Percentiles rank a stretch among this genome's conserved stretches.
These are phyloP conservation scores for Pseudococcus viburni DNA, from an alignment of 2,888 invertebrate species.

Conservation along the genomic window DNA sequence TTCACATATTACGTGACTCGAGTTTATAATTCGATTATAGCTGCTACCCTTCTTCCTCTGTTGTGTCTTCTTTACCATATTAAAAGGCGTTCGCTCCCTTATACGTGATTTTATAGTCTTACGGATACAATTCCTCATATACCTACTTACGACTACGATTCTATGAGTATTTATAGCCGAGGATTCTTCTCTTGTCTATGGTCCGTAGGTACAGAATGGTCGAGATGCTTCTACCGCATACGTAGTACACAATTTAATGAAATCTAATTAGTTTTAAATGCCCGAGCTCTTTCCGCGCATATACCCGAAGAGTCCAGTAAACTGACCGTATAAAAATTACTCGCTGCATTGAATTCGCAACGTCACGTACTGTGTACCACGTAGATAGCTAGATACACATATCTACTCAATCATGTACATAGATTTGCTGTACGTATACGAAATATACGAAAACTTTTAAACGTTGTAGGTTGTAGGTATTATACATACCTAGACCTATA, in stretches of 20 bases:
- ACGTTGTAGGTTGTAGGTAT: neutral
- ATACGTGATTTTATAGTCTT: conserved; percentile 38
- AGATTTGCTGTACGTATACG: no score
- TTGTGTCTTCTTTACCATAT: neutral
- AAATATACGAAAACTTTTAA: neutral
- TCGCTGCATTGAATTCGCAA: neutral
- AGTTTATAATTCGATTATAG: conserved; percentile 8
- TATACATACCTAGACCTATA: neutral
- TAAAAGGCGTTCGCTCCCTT: conserved; percentile 1
- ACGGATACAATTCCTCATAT: neutral
- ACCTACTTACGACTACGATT: neutral
- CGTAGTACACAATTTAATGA: neutral
- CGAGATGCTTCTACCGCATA: neutral
- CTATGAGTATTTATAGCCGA: no score
- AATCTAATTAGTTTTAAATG: conserved; percentile 49
- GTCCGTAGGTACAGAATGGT: neutral
- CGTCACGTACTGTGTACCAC: neutral
- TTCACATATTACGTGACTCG: conserved; percentile 40
- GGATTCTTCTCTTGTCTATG: neutral
- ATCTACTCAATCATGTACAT: neutral
- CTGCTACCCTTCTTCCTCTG: neutral
- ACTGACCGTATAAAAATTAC: conserved; percentile 24
- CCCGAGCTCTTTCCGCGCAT: conserved; percentile 5
- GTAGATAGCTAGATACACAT: neutral
- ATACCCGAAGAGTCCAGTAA: neutral